These are phyloP conservation scores for Caenorhabditis tropicalis DNA, from an alignment of 1,140 invertebrate species.

Conservation along the genomic window DNA sequence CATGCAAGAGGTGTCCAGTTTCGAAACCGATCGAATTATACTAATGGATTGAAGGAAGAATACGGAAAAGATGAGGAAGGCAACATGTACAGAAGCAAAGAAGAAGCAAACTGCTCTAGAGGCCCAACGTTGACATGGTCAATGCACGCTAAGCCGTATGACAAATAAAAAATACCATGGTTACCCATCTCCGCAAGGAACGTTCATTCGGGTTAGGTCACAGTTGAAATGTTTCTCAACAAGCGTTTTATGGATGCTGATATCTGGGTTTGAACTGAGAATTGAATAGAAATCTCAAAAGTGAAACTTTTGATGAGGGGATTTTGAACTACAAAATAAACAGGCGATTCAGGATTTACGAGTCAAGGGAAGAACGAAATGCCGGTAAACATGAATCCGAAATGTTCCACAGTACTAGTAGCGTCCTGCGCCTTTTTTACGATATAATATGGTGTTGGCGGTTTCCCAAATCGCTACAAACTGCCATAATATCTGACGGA, in stretches of 20 bases:
- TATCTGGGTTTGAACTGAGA: not conserved
- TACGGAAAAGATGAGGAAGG: not conserved
- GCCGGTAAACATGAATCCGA: not conserved
- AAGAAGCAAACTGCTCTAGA: not conserved
- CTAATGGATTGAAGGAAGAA: not conserved
- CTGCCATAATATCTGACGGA: slow-evolving; percentile 2
- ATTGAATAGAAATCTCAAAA: not conserved
- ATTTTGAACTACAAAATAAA: not conserved
- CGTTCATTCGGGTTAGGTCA: slow-evolving; percentile 11
- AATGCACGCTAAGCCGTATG: slow-evolving; percentile 28
- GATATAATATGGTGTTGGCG: slow-evolving; percentile 38
- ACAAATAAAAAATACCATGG: slow-evolving; percentile 30
- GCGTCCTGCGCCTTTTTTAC: not conserved
- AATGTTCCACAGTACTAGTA: not conserved
- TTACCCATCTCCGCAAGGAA: not conserved
- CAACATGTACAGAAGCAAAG: slow-evolving; percentile 4
- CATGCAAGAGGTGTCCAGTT: slow-evolving; percentile 23
- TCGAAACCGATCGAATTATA: slow-evolving; percentile 37
- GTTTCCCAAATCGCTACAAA: slow-evolving; percentile 26
- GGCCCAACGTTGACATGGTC: slow-evolving; percentile 1
- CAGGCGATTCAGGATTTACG: not conserved
- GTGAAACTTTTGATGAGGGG: not conserved
- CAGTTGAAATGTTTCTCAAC: slow-evolving; percentile 42
- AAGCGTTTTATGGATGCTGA: slow-evolving; percentile 23
- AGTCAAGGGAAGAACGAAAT: not conserved